Evolutionary conservation across 2,797 vertebrate genomes (phyloP).

Genomic region (Rachycentron canadum): DNA sequence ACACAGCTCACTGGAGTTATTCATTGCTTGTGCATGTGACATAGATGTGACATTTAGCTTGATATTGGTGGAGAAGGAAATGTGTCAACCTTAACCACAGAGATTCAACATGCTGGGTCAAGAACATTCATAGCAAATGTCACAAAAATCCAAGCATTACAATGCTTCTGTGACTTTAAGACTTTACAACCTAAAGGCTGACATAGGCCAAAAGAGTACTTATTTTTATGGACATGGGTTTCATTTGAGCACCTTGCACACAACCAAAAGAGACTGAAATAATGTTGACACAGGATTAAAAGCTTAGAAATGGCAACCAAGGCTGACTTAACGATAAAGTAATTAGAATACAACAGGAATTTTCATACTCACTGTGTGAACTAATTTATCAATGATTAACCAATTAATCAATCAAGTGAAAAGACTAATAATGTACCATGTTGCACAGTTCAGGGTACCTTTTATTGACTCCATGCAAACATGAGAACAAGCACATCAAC

Average conservation of each 20-base stretch:
- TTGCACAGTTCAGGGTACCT: neutral
- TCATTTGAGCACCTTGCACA: neutral
- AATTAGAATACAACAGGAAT: neutral
- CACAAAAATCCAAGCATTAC: neutral
- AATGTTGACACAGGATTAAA: neutral
- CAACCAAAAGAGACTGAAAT: neutral
- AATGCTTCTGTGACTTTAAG: neutral
- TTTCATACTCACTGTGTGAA: neutral
- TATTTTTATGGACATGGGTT: no score
- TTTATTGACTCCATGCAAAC: constrained; percentile 53
- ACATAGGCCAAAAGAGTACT: no score
- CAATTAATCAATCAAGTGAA: no score
- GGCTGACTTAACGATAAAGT: no score
- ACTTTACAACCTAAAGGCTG: neutral
- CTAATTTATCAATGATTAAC: neutral
- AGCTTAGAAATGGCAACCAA: neutral
- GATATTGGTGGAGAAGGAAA: neutral
- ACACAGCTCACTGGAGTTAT: neutral
- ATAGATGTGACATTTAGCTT: neutral
- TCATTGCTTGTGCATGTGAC: neutral
- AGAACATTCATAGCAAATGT: neutral
- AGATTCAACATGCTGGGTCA: neutral
- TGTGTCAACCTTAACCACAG: neutral
- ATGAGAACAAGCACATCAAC: constrained; percentile 9
- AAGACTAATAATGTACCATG: neutral